phyloP scores from a whole-genome alignment of 2,797 vertebrate species.

The Vespertilio murinus region DNA sequence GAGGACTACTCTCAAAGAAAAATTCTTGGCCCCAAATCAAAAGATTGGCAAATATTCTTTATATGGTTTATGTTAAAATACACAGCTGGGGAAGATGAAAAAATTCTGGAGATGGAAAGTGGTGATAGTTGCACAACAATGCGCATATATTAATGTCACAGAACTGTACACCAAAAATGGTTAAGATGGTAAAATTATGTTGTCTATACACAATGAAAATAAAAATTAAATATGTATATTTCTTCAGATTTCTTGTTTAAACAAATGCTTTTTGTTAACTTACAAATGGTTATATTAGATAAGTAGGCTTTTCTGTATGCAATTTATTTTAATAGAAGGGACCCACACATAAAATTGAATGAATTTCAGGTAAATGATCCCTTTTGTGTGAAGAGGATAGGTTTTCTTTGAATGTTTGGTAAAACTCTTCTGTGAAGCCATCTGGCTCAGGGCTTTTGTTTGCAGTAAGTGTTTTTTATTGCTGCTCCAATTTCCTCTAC shows the following conservation, averaged over 20 bases:
- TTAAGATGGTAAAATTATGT: not conserved
- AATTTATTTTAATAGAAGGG: conserved; percentile 3
- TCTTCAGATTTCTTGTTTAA: conserved; percentile 17
- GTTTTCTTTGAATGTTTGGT: too few species aligned
- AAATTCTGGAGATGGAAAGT: not conserved
- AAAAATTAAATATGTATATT: not conserved
- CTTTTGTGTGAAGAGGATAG: not conserved
- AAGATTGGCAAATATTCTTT: not conserved
- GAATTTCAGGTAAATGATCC: conserved; percentile 31
- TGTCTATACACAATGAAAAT: not conserved
- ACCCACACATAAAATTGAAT: not conserved
- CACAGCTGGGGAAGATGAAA: not conserved
- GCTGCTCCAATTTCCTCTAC: too few species aligned
- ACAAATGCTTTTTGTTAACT: not conserved
- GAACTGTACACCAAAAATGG: not conserved
- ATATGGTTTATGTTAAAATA: not conserved
- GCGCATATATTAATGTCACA: not conserved
- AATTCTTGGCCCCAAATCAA: not conserved
- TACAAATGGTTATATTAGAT: not conserved
- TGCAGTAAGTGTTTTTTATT: too few species aligned
- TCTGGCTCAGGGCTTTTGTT: too few species aligned
- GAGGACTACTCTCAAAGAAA: conserved; percentile 1
- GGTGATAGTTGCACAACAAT: not conserved
- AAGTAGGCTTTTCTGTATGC: not conserved
- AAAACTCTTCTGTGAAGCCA: too few species aligned